Evolutionary conservation across 2,888 invertebrate species (phyloP).

Genomic region (Dinocampus coccinellae): DNA sequence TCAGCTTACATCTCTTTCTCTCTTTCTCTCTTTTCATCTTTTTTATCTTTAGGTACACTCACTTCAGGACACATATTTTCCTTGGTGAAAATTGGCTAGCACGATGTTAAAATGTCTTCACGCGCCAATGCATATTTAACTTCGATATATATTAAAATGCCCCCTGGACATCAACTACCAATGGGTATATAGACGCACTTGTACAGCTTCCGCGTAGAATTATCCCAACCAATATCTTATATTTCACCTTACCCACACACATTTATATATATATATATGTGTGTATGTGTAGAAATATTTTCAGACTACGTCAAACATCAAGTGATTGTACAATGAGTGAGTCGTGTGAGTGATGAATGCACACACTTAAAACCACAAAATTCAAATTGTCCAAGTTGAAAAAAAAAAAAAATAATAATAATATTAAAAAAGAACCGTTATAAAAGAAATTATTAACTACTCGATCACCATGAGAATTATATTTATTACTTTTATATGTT

Average conservation of each 20-base stretch:
- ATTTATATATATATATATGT: too few relatives aligned
- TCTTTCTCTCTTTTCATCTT: too few relatives aligned
- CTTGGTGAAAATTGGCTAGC: too few relatives aligned
- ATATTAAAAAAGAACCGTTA: too few relatives aligned
- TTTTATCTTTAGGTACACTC: conserved; percentile 22
- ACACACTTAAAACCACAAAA: conserved; percentile 32
- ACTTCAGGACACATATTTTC: not conserved
- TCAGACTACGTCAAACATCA: too few relatives aligned
- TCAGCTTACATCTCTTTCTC: conserved; percentile 32
- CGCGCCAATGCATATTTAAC: not conserved
- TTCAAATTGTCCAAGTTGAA: conserved; percentile 28
- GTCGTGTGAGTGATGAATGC: too few relatives aligned
- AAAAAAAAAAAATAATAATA: too few relatives aligned
- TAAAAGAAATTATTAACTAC: conserved; percentile 30
- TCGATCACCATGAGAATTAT: conserved; percentile 14
- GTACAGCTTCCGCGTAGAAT: not conserved
- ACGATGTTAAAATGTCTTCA: not conserved
- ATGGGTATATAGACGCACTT: not conserved
- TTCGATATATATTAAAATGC: not conserved
- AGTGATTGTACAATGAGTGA: conserved; percentile 7
- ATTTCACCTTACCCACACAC: not conserved
- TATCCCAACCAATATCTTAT: not conserved
- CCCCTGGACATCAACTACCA: not conserved
- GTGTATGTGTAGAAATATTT: too few relatives aligned
- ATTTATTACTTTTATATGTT: conserved; percentile 4